Evolutionary conservation across 2,888 invertebrate species (phyloP).

Genomic region (Phaonia tiefii): DNA sequence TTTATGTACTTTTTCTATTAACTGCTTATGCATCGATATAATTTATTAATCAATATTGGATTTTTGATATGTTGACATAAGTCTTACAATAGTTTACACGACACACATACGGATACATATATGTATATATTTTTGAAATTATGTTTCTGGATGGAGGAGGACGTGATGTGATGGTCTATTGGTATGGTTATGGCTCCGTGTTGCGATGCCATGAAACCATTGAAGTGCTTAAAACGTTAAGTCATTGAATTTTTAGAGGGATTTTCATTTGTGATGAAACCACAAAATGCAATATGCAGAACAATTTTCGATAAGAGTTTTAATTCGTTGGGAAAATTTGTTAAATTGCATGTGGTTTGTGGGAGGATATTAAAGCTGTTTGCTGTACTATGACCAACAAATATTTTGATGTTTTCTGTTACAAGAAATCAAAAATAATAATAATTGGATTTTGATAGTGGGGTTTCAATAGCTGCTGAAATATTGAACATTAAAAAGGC

Average conservation of each 20-base stretch:
- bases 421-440: too few species aligned
- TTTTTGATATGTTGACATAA: constrained; percentile 18
- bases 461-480: too few species aligned
- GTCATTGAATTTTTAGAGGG: background rate
- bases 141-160: background rate
- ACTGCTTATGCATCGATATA: constrained; percentile 3
- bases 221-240: background rate
- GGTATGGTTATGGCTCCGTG: background rate
- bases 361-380: background rate
- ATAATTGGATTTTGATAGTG: too few species aligned
- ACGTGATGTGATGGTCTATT: background rate
- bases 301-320: constrained; percentile 15
- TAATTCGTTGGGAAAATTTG: background rate
- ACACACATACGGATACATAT: too few species aligned
- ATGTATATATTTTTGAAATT: background rate
- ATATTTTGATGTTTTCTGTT: too few species aligned
- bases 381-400: too few species aligned
- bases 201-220: background rate
- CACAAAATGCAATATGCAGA: constrained; percentile 24
- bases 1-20: too few species aligned
- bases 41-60: constrained; percentile 38
- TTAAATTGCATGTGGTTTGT: constrained; percentile 11
- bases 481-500: too few species aligned
- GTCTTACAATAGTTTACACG: background rate
- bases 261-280: background rate